Percentiles rank a stretch among this genome's conserved stretches.
phyloP scores from a whole-genome alignment of 92 coral and sea anemone species.

The Zoanthus sansibaricus region DNA sequence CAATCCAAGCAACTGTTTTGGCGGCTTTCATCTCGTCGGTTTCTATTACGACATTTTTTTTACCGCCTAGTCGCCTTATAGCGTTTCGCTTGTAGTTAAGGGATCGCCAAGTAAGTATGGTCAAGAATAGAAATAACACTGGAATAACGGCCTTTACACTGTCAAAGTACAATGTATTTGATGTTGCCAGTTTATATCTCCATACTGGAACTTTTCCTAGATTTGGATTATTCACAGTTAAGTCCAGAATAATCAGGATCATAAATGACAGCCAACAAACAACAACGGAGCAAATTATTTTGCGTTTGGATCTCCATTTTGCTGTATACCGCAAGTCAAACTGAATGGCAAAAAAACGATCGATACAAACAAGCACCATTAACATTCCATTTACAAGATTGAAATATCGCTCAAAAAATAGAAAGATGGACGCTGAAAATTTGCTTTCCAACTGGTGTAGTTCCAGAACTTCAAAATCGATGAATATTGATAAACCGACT shows the following conservation, averaged over 20 bases:
- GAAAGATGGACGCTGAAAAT: not conserved
- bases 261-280: constrained; percentile 1
- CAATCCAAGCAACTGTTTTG: constrained; percentile 18
- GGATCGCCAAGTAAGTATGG: constrained; percentile 34
- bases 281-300: not conserved
- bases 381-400: not conserved
- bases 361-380: constrained; percentile 7
- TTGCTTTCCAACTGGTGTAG: constrained; percentile 24
- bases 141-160: constrained; percentile 32
- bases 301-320: constrained; percentile 27
- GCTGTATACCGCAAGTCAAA: constrained; percentile 30
- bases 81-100: constrained; percentile 4
- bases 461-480: constrained; percentile 28
- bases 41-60: constrained; percentile 5
- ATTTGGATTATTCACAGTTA: constrained; percentile 20
- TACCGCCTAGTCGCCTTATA: constrained; percentile 12
- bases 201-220: constrained; percentile 37
- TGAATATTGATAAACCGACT: constrained; percentile 28
- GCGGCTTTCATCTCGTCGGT: constrained; percentile 40
- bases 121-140: not conserved
- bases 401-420: constrained; percentile 31
- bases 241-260: constrained; percentile 1
- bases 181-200: constrained; percentile 29
- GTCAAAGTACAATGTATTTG: constrained; percentile 21
- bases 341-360: constrained; percentile 27